Evolutionary conservation across 1,140 invertebrate species (phyloP).

Genomic region (Zaprionus vittiger): DNA sequence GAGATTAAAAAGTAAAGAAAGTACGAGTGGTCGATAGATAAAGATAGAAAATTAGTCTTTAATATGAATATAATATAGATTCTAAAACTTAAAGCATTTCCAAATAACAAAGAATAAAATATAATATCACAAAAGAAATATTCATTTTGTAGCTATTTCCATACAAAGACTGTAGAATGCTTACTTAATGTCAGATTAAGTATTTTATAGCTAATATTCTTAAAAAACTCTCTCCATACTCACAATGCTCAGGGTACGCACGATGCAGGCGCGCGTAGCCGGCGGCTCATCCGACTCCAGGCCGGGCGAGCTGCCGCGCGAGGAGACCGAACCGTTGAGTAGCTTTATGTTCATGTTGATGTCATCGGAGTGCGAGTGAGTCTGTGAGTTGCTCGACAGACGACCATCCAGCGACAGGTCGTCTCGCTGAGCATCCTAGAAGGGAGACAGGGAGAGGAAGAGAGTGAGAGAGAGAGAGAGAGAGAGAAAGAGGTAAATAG

Average conservation of each 20-base stretch:
- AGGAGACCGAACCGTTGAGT: conserved; percentile 77
- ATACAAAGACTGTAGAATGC: too few relatives aligned
- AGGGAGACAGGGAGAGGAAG: conserved; percentile 2
- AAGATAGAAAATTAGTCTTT: too few relatives aligned
- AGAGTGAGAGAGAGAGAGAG: conserved; percentile 1
- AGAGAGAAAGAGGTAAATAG: background rate
- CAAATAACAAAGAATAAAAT: background rate
- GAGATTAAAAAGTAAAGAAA: background rate
- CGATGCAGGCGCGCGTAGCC: conserved; percentile 84
- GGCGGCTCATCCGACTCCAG: conserved; percentile 72
- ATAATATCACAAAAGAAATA: background rate
- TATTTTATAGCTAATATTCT: background rate
- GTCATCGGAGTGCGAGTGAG: conserved; percentile 75
- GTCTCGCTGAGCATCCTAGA: conserved; percentile 73
- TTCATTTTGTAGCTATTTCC: too few relatives aligned
- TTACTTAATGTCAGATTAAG: background rate
- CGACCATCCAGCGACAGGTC: conserved; percentile 75
- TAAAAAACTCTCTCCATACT: conserved; percentile 70
- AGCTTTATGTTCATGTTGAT: conserved; percentile 76
- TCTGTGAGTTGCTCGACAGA: conserved; percentile 71
- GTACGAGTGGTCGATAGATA: too few relatives aligned
- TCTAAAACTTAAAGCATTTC: too few relatives aligned
- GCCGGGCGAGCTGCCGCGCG: conserved; percentile 77
- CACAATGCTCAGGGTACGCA: conserved; percentile 86
- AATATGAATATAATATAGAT: too few relatives aligned